Evolutionary conservation across 2,797 vertebrate species (phyloP), one percentile per base, ranked within the genome.

Genomic region (Varecia variegata): DNA sequence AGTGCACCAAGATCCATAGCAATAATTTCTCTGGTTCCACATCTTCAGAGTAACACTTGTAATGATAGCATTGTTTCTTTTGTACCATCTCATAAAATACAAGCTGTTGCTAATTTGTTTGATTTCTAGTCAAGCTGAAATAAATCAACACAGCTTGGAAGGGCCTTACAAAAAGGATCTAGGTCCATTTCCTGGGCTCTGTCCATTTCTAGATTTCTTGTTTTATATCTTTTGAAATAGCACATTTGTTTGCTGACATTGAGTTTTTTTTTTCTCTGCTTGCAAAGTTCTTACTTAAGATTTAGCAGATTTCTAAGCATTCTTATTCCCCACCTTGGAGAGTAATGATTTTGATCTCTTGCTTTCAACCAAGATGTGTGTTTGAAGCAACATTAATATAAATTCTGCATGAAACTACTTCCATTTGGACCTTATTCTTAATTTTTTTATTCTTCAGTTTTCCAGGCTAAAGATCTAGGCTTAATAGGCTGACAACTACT

Each of bases 21-120:
- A 76, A 90, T 80, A 85, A 95, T 96, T 97, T 97, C 85, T 97
- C 86, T 95, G 79, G 60, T 93, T 98, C 94, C 52, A 0, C 94
- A 91, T 94, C 93, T 96, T 62, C 80, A 96, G 97, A 96, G 90
- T 96, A n/a, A 2, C 95, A 65, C 96, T 97, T 96, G 87, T 96
- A 96, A 68, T 94, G 95, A 97, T 60, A 83, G 97, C 83, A 94
- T 90, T 96, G 80, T 96, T 87, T 79, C 94, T 97, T 96, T 97
- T 97, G 1, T 0, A 93, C 91, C 96, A 73, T 97, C 97, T 88
- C 88, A 58, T 97, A 97, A 97, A 95, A 14, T 21, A 95, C 96
- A 8, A 94, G 96, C 92, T 95, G 96, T 97, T 92, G 97, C 95
- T 96, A 96, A 96, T 98, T 98, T 97, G 96, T 97, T 98, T 80